Evolutionary conservation across 2,113 vertebrate genomes (phyloP).

Genomic region (Pedetes capensis): DNA sequence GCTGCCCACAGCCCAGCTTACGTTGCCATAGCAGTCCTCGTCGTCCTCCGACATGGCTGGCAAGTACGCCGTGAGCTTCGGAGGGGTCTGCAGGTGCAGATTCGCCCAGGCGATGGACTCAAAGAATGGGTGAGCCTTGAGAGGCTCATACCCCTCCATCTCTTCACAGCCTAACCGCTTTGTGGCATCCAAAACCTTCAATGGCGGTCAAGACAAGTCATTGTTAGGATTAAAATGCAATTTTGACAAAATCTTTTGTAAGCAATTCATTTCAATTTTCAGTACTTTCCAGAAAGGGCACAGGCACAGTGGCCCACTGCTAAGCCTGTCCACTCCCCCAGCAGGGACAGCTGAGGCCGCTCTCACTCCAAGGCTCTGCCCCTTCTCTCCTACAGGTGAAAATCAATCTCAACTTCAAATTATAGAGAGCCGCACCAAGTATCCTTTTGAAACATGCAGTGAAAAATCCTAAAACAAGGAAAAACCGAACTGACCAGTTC

Average conservation of each 20-base stretch:
- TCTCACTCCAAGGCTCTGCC: background rate
- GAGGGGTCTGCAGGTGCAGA: conserved; percentile 93
- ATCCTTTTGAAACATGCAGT: background rate
- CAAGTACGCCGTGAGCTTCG: conserved; percentile 96
- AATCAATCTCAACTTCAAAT: background rate
- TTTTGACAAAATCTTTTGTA: conserved; percentile 65
- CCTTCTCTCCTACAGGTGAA: background rate
- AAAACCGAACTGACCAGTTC: background rate
- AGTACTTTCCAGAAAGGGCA: background rate
- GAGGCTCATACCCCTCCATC: conserved; percentile 93
- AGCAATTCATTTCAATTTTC: background rate
- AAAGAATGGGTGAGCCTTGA: conserved; percentile 95
- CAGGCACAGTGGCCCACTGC: background rate
- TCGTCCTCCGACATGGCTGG: conserved; percentile 99
- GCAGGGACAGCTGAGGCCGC: rapidly evolving
- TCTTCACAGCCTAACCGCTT: conserved; percentile 97
- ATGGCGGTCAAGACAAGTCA: background rate
- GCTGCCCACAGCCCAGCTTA: too few relatives aligned
- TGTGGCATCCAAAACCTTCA: conserved; percentile 93
- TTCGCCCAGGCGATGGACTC: conserved; percentile 94
- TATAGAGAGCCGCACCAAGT: background rate
- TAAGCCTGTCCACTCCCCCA: background rate
- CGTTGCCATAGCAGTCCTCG: conserved; percentile 99
- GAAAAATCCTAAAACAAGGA: background rate
- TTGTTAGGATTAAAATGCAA: background rate